Conservation (phyloP, 35 echinoderm and acorn worm genomes). For the Ophioderma brevispina region DNA sequence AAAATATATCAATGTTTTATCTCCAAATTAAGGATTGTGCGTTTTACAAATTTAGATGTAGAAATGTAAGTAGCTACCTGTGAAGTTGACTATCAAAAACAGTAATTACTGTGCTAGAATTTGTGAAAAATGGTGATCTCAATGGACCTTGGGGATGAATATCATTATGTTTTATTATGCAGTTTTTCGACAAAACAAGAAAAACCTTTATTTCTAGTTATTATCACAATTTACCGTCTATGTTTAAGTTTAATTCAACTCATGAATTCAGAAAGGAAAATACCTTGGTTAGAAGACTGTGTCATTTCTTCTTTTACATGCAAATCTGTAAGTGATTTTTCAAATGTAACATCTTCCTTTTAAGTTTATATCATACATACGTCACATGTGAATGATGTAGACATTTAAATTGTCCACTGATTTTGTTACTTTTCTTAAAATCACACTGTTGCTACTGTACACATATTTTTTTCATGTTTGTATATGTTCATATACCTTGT, state of each 20-base stretch:
- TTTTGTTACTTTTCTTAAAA: background rate
- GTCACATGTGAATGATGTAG: background rate
- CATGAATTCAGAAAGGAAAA: background rate
- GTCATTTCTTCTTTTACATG: background rate
- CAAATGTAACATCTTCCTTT: background rate
- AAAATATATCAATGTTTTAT: background rate
- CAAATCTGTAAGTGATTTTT: background rate
- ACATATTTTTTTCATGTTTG: too few species aligned
- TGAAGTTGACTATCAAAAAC: background rate
- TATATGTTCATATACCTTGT: too few species aligned
- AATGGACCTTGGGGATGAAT: background rate
- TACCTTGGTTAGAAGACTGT: background rate
- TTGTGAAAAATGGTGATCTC: background rate
- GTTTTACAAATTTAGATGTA: background rate
- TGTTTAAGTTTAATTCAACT: background rate
- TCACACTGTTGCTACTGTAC: too few species aligned
- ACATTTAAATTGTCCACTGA: background rate
- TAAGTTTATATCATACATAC: background rate
- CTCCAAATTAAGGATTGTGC: background rate
- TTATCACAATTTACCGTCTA: constrained; percentile 2
- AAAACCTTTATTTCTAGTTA: background rate
- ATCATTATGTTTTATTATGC: constrained; percentile 15
- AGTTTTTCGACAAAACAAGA: background rate
- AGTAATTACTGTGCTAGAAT: background rate
- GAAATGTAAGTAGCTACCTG: background rate